Base-by-base conservation (phyloP, 2,888 invertebrate species). In the Drosophila tripunctata region DNA sequence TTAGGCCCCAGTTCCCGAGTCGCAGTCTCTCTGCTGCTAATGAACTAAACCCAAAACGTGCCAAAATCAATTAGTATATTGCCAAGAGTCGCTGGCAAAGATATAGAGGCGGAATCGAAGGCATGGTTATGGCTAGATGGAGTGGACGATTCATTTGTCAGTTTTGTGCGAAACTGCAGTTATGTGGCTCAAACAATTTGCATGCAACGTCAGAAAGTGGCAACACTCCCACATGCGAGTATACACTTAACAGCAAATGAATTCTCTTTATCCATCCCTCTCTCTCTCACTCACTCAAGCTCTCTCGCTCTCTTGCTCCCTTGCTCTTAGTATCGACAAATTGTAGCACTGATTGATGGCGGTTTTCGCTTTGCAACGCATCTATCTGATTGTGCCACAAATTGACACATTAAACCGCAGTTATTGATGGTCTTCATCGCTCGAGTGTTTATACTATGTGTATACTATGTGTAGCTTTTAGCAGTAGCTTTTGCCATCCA, bases 11-110 rank as follows among this genome's bases (percentile, higher is more conserved):
- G 40, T 57, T 65, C 61, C 48, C 50, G 14, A 48, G 38, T 61
- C 75, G 65, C 62, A 71, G 62, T 65, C 65, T 38, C 50, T 43
- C 33, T 64, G 36, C 38, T 64, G 89, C 84, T 87, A 87, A 87
- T 88, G 84, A 87, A 75, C 80, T 67, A 69, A 68, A 52, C 64
- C 63, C 45, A 61, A 84, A 77, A 79, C 85, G 87, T 87, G 78
- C 70, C 76, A 86, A 80, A 88, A 79, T 87, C 87, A 87, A 87
- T 87, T 88, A 88, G 85, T 80, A 68, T 77, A 67, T 52, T 54
- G 64, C 56, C 45, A 36, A n/a, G 67, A 57, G 60, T 58, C 55
- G n/a, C n/a, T n/a, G n/a, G n/a, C n/a, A n/a, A n/a, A n/a, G n/a
- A n/a, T n/a, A n/a, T n/a, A 31, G 51, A 66, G 57, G 43, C 12